Base-by-base conservation (phyloP, 2,113 vertebrate species). In the Rhabdomys dilectus region DNA sequence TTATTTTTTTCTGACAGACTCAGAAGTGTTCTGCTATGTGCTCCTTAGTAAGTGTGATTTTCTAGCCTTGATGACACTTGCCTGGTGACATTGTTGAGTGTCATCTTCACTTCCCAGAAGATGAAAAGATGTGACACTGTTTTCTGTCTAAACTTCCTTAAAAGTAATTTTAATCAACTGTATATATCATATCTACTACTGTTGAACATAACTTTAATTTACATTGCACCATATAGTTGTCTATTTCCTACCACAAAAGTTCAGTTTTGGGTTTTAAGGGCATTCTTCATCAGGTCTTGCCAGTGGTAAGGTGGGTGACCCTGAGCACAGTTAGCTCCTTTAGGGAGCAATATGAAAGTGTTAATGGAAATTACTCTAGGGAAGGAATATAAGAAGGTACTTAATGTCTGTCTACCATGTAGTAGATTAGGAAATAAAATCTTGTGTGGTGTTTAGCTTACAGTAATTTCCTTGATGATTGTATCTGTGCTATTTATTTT, bases 81-180 rank as follows among this genome's bases (percentile, higher is more conserved):
- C 97, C 97, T 77, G 95, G 81, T 45, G 53, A 96, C 70, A 64
- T 73, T 96, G 8, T 92, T 93, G 97, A 97, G 89, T 97, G 92
- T 97, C 95, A 87, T 97, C 84, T 97, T 98, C 95, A 94, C 98
- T 99, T 98, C 98, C 96, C 95, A 85, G 42, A 98, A 98, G 97
- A 98, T 82, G 96, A 91, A 96, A 97, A 95, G 94, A 97, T 96
- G 98, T 99, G 98, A 98, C 98, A 98, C 99, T 98, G 95, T 88
- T 98, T 98, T 97, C 95, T 98, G 96, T 96, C 97, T 76, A 97
- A 96, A 97, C 86, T 96, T 98, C 95, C 95, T 97, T 77, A 93
- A 97, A 97, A 98, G 97, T 97, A 98, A 98, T 98, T 98, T 96
- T 98, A 98, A 97, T 96, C 95, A 96, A 48, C 91, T 99, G 98